Conservation (phyloP, 92 coral and sea anemone species). For the Muricea muricata region DNA sequence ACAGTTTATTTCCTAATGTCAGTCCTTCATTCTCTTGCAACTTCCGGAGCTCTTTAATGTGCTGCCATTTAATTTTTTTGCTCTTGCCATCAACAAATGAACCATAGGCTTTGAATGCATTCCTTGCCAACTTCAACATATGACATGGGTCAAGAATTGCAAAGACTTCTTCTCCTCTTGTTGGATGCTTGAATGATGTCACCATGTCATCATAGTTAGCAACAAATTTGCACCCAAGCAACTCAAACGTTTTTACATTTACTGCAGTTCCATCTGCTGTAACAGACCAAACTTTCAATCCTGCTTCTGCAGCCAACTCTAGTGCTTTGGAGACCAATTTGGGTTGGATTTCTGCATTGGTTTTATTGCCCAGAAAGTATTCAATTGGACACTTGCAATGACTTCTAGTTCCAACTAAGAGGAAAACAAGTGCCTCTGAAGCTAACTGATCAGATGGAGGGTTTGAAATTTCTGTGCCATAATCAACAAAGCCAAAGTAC, state of each 20-base stretch:
- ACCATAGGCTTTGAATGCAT: no score
- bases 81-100: neutral
- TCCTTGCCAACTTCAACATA: no score
- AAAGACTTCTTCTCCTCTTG: neutral
- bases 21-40: neutral
- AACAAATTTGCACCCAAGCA: no score
- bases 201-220: no score
- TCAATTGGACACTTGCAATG: no score
- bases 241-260: no score
- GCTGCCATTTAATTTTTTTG: neutral
- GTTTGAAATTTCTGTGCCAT: neutral
- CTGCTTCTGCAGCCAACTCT: neutral
- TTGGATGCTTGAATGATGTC: neutral
- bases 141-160: no score
- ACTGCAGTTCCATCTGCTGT: no score
- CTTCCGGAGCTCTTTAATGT: no score
- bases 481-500: neutral
- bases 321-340: neutral
- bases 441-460: neutral
- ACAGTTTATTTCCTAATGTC: conserved; percentile 2
- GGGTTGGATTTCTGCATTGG: neutral
- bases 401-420: no score
- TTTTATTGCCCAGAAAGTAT: neutral
- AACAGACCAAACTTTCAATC: neutral
- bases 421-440: neutral